Evolutionary conservation across 2,113 vertebrate genomes (phyloP).

Genomic region (Amphiprion ocellaris): DNA sequence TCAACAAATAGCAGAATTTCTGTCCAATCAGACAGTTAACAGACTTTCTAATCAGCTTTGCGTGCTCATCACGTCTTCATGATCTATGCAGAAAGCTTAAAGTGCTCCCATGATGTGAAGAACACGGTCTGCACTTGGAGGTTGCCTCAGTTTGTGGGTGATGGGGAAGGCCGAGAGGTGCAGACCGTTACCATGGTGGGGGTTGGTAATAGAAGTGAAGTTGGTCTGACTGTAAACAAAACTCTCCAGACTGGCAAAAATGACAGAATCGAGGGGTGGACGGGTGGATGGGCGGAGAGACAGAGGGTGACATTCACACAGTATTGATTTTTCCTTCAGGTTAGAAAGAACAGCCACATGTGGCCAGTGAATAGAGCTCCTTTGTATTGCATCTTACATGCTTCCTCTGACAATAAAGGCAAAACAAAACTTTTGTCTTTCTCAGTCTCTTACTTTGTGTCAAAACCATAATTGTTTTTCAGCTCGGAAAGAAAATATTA

Average conservation of each 20-base stretch:
- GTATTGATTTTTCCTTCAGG: conserved; percentile 72
- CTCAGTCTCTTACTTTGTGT: conserved; percentile 49
- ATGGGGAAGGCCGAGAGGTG: not conserved
- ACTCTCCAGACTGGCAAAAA: conserved; percentile 61
- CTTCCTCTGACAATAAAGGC: conserved; percentile 59
- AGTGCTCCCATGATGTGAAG: conserved; percentile 25
- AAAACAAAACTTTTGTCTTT: conserved; percentile 53
- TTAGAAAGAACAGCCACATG: conserved; percentile 65
- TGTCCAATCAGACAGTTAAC: conserved; percentile 51
- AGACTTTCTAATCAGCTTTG: conserved; percentile 32
- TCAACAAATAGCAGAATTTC: conserved; percentile 40
- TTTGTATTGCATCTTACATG: conserved; percentile 67
- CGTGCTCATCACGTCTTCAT: conserved; percentile 46
- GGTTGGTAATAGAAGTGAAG: conserved; percentile 11
- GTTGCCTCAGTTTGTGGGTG: conserved; percentile 28
- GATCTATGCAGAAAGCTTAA: conserved; percentile 6
- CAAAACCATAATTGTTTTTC: conserved; percentile 54
- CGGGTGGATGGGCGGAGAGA: conserved; percentile 31
- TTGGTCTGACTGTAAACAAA: conserved; percentile 54
- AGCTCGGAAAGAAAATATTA: conserved; percentile 19
- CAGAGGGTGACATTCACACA: conserved; percentile 46
- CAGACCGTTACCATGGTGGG: conserved; percentile 16
- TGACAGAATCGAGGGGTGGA: conserved; percentile 33
- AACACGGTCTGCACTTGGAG: conserved; percentile 26
- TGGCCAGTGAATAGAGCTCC: conserved; percentile 45